Evolutionary conservation across 1,140 invertebrate species (phyloP).

Genomic region (Calephelis virginiensis): DNA sequence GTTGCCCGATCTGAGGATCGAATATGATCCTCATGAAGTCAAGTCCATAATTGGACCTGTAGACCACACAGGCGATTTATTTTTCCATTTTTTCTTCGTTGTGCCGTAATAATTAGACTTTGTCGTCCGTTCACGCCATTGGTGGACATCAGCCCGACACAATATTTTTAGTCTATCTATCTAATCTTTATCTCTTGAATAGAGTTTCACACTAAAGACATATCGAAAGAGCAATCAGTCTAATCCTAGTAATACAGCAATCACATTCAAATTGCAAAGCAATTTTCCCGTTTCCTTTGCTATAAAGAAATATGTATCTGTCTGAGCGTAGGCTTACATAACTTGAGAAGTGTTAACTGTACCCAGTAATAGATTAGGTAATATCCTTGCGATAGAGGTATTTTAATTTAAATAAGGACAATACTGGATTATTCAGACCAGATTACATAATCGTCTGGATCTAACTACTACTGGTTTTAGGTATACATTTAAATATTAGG

Average conservation of each 20-base stretch:
- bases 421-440: not conserved
- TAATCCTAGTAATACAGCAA: slow-evolving; percentile 3
- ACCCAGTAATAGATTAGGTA: slow-evolving; percentile 5
- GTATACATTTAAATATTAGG: not conserved
- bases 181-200: too few species aligned
- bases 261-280: slow-evolving; percentile 4
- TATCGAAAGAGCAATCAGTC: not conserved
- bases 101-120: too few species aligned
- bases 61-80: too few species aligned
- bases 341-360: slow-evolving; percentile 8
- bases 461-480: not conserved
- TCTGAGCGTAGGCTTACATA: slow-evolving; percentile 10
- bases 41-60: too few species aligned
- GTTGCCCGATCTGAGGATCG: too few species aligned
- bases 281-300: slow-evolving; percentile 11
- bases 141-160: too few species aligned
- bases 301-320: slow-evolving; percentile 12
- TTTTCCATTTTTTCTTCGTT: too few species aligned
- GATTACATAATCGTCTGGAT: not conserved
- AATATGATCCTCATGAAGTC: too few species aligned
- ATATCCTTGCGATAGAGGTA: slow-evolving; percentile 16
- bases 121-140: too few species aligned
- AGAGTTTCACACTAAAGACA: not conserved
- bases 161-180: too few species aligned
- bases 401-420: slow-evolving; percentile 15